Evolutionary conservation across 2,797 vertebrate genomes (phyloP).

Genomic region (Anguilla obscura): DNA sequence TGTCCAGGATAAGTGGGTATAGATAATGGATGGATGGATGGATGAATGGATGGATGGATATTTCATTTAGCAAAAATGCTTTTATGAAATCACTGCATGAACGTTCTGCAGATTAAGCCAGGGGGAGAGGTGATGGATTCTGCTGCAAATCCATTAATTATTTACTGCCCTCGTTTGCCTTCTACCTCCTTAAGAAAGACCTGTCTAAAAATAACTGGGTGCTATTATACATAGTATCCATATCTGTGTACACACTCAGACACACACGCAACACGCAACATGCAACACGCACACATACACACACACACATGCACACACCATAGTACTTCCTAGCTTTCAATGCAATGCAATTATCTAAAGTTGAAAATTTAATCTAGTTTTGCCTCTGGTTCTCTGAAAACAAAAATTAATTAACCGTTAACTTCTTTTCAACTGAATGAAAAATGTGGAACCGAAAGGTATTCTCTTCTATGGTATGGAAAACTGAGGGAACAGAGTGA

Average conservation of each 20-base stretch:
- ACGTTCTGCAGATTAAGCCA: neutral
- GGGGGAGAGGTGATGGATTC: neutral
- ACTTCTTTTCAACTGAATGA: conserved; percentile 22
- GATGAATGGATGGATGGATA: neutral
- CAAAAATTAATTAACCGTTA: conserved; percentile 31
- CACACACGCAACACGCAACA: too few relatives aligned
- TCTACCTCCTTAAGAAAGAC: neutral
- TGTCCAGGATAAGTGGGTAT: too few relatives aligned
- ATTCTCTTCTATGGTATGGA: conserved; percentile 22
- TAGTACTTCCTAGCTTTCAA: neutral
- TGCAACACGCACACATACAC: too few relatives aligned
- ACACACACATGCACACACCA: neutral
- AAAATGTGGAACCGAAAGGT: conserved; percentile 30
- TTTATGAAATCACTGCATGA: neutral
- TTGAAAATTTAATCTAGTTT: neutral
- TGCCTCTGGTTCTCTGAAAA: conserved; percentile 19
- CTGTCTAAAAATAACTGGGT: conserved; percentile 4
- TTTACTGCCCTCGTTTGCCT: neutral
- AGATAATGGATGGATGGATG: too few relatives aligned
- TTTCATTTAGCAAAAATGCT: neutral
- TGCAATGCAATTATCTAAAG: neutral
- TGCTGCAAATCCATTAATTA: conserved; percentile 1
- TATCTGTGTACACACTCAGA: too few relatives aligned
- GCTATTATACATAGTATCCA: neutral
- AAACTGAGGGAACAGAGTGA: conserved; percentile 22